Base-by-base conservation (phyloP, 2,888 invertebrate species). In the Liopterus haemorrhoidalis region DNA sequence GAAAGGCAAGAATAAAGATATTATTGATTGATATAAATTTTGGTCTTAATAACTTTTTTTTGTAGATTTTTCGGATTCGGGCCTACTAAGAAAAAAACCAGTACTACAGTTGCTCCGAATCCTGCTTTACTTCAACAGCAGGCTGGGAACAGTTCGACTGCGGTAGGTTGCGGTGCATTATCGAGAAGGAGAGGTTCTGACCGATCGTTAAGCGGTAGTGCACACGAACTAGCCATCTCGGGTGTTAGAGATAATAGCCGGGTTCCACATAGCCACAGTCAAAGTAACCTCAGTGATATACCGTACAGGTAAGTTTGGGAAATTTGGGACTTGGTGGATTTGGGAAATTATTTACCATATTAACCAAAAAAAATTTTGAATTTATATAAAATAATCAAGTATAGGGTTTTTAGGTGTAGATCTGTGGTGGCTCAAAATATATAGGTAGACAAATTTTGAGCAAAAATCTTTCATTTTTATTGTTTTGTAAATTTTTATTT, bases 21-120 rank as follows among this genome's bases (percentile, higher is more conserved):
- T n/a, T n/a, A n/a, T n/a, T n/a, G n/a, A 33, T 16, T 20, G 9
- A 41, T 20, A 16, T 48, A 46, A 25, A 22, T 2, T 22, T 33
- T 35, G 24, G n/a, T n/a, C n/a, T n/a, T n/a, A n/a, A n/a, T n/a
- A n/a, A n/a, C n/a, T n/a, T n/a, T n/a, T n/a, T 21, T 41, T 50
- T 56, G 2, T 60, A 89, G 89, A 60, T 93, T 94, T 71, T 93
- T 94, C 69, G 85, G 82, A 58, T 94, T 94, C 66, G 86, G 85
- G 16, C 88, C 84, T 58, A 84, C 85, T 45, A 91, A 89, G 67
- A 90, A 90, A 70, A 91, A 91, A 69, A 72, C 75, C 49, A 77
- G 81, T 51, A 74, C 84, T 61, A 70, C 78, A 59, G 61, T 73
- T 55, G 55, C 72, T 60, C 67, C 79, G 51, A 73, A 73, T 54